These are phyloP conservation scores for Sesamia inferens DNA, from an alignment of 2,888 invertebrate species.

Conservation along the genomic window DNA sequence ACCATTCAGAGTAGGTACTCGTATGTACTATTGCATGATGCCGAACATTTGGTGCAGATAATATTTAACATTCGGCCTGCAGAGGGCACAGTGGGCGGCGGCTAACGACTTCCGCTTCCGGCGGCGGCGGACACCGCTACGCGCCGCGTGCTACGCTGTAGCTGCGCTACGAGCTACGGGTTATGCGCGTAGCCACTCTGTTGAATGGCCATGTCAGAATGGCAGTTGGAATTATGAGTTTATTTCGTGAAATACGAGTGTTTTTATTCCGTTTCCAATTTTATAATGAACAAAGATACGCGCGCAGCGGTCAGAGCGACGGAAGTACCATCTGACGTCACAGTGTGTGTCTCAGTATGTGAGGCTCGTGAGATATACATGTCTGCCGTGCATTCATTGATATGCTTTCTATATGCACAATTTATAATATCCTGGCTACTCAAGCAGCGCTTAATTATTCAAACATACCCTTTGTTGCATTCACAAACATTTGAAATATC, in stretches of 20 bases:
- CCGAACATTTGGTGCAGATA: conserved; percentile 62
- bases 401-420: neutral
- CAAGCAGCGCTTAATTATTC: conserved; percentile 1
- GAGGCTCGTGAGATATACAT: conserved; percentile 2
- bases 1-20: neutral
- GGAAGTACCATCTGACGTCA: conserved; percentile 36
- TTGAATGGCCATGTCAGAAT: conserved; percentile 64
- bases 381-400: conserved; percentile 13
- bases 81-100: conserved; percentile 65
- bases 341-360: neutral
- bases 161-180: conserved; percentile 43
- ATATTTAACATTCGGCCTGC: conserved; percentile 65
- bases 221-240: conserved; percentile 69
- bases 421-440: neutral
- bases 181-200: conserved; percentile 54
- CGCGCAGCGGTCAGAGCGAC: conserved; percentile 20
- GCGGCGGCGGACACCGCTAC: conserved; percentile 69
- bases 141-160: conserved; percentile 66
- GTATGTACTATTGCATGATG: conserved; percentile 1
- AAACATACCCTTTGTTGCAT: neutral
- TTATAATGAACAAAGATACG: conserved; percentile 61
- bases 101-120: conserved; percentile 85
- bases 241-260: conserved; percentile 72
- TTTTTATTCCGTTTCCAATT: conserved; percentile 71
- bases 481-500: conserved; percentile 3